Base-by-base conservation (phyloP, 2,888 invertebrate genomes). In the Anthophora plumipes region DNA sequence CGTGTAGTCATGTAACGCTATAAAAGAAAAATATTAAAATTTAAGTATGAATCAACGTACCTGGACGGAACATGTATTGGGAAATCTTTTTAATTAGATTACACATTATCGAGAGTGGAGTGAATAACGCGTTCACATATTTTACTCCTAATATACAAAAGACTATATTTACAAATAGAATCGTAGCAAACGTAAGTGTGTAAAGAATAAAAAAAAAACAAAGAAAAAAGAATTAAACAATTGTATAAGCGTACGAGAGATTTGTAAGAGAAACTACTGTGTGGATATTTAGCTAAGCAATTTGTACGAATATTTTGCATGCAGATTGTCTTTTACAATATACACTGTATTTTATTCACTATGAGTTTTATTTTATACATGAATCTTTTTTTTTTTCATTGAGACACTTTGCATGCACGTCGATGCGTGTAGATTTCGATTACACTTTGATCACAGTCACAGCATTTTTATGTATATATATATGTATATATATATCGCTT, bases 391-490 rank as follows among this genome's bases (percentile, higher is more conserved):
- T 46, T 46, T 67, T 46, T 25, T 77, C 39, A 22, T 71, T 31
- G 52, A 69, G 69, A 81, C 64, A 73, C 52, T 73, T 75, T 68
- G 76, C 67, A 85, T 75, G 82, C 61, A 61, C 61, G 61, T 46
- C 31, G 41, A 61, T 66, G 43, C 60, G 48, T 64, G 66, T 60
- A 75, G 80, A 66, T 52, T 80, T 77, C 39, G 6, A 74, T n/a
- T 74, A 77, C 70, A 82, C 66, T 68, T 84, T 60, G 71, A 87
- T 87, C 87, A 86, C 87, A 87, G 82, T 84, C 80, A 68, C 57
- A 79, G 84, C 68, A 84, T 82, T 77, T 75, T n/a, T n/a, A n/a
- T n/a, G n/a, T n/a, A n/a, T n/a, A n/a, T n/a, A n/a, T n/a, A n/a
- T n/a, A n/a, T n/a, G n/a, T n/a, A n/a, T n/a, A n/a, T 72, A 67